These are phyloP conservation scores for Acrobasis repandana DNA, from an alignment of 2,888 invertebrate genomes.

Conservation along the genomic window DNA sequence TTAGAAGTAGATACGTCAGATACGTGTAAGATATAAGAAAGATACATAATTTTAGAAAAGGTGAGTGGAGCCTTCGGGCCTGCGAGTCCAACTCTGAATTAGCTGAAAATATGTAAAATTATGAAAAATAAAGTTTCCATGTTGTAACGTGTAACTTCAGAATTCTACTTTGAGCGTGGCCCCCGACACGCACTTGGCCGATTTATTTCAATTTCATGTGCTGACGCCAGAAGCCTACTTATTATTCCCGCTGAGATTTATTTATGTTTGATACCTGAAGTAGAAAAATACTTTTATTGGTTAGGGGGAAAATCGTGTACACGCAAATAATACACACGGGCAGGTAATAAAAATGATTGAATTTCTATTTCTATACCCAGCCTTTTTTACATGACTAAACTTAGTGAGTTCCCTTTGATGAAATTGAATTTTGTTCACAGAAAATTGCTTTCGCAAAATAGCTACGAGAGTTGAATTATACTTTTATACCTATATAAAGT, in stretches of 20 bases:
- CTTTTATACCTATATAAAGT: neutral
- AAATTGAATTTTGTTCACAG: neutral
- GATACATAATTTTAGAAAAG: no score
- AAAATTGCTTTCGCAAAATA: neutral
- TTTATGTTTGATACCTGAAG: slow-evolving; percentile 15
- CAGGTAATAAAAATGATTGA: slow-evolving; percentile 7
- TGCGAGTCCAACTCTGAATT: no score
- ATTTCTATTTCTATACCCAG: slow-evolving; percentile 7
- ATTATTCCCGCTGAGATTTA: slow-evolving; percentile 24
- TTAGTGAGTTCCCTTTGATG: neutral
- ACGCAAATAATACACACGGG: neutral
- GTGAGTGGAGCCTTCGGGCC: no score
- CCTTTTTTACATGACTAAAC: neutral
- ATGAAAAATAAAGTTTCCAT: no score
- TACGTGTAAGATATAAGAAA: no score
- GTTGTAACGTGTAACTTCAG: no score
- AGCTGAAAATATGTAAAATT: no score
- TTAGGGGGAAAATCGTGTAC: slow-evolving; percentile 3
- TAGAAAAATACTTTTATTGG: slow-evolving; percentile 19
- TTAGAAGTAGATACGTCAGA: no score
- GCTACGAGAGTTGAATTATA: neutral
- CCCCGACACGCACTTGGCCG: neutral
- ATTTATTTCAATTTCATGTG: slow-evolving; percentile 28
- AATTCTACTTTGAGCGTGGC: no score
- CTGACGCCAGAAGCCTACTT: slow-evolving; percentile 26